Conservation (phyloP, 2,797 vertebrate species). For the Esox masquinongy region DNA sequence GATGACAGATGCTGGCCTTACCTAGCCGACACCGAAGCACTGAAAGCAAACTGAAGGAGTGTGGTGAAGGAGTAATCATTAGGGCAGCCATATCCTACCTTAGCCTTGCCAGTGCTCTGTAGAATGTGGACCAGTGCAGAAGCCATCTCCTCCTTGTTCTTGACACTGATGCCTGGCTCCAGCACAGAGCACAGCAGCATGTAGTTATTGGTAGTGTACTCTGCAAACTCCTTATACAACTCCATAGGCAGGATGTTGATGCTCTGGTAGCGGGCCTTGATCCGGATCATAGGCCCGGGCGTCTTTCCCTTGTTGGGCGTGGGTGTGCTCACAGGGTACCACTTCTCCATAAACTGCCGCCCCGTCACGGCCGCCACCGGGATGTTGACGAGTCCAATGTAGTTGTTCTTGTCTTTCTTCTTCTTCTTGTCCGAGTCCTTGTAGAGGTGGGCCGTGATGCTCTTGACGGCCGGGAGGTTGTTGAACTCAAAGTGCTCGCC, state of each 20-base stretch:
- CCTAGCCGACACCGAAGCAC: neutral
- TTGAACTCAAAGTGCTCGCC: slow-evolving; percentile 99
- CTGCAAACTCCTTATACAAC: slow-evolving; percentile 98
- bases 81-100: slow-evolving; percentile 76
- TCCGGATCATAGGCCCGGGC: slow-evolving; percentile 91
- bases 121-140: slow-evolving; percentile 95
- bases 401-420: slow-evolving; percentile 98
- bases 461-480: slow-evolving; percentile 90
- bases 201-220: slow-evolving; percentile 98
- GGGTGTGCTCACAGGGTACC: slow-evolving; percentile 90
- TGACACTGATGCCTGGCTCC: slow-evolving; percentile 93
- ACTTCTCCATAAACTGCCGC: slow-evolving; percentile 94
- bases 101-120: slow-evolving; percentile 98
- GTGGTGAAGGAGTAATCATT: neutral
- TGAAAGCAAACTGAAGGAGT: neutral
- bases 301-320: slow-evolving; percentile 92
- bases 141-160: slow-evolving; percentile 99
- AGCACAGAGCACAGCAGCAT: slow-evolving; percentile 93
- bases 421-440: slow-evolving; percentile 99
- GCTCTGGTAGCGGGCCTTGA: slow-evolving; percentile 96
- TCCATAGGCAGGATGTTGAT: slow-evolving; percentile 99
- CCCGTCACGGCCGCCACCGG: slow-evolving; percentile 84
- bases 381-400: slow-evolving; percentile 92
- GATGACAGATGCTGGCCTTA: neutral
- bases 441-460: slow-evolving; percentile 92